Evolutionary conservation across 2,888 invertebrate species (phyloP), one percentile per base, ranked within the genome.

Genomic region (Drosophila fulvimacula): DNA sequence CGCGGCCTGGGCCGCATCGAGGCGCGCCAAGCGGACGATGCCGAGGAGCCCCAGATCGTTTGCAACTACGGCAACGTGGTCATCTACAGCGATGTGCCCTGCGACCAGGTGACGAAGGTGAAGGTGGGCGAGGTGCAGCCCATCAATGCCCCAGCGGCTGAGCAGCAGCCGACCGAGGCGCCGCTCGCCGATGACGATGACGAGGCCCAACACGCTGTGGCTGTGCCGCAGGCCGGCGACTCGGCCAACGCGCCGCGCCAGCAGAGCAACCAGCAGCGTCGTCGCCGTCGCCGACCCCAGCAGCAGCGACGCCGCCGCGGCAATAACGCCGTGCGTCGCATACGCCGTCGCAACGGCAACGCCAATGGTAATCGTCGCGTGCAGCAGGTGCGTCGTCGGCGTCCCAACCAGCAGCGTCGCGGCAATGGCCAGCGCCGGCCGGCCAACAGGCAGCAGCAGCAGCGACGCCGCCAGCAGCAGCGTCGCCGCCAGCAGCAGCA

Each of bases 81-180:
- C 2, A 89, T 91, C 60, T 91, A 91, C 69, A 91, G 91, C 64
- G 91, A 91, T 62, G 74, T 87, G 19, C 91, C 91, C 38, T 91
- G 91, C 57, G 81, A 90, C 3, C 56, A 87, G 58, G 79, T 91
- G n/a, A 82, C 79, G 46, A 81, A 69, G 11, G 71, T 91, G 0
- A 64, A 78, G 1, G 75, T 82, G 15, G 76, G 81, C n/a, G 79
- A 77, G 5, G 53, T 85, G 27, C 66, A 78, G 21, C 65, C 70
- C 0, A 48, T 69, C 1, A 58, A 79, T 15, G 13, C 6, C 17
- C 9, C 49, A 15, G 41, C 17, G 36, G 51, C 17, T 36, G 51
- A n/a, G 5, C 53, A 51, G 55, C 49, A 57, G 41, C 11, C 13
- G 9, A 58, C 60, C 13, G 68, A 69, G 13, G 49, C 38, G 17